Percentiles rank a stretch among this genome's conserved stretches.
Conservation (phyloP, 53 echinoderm and acorn worm species). For the Echinarachnius parma region DNA sequence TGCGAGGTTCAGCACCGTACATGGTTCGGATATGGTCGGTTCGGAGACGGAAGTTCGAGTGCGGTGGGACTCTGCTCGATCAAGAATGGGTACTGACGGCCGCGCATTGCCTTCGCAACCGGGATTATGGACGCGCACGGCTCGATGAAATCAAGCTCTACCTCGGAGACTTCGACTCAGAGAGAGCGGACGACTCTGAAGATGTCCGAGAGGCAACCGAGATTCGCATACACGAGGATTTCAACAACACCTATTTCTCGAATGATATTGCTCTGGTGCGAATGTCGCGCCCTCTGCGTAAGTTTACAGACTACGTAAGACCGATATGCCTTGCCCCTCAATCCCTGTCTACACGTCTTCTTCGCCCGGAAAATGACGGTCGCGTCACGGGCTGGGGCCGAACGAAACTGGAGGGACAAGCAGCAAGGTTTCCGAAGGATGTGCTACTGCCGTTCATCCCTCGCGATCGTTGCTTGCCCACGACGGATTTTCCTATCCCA, state of each 20-base stretch:
- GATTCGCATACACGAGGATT: conserved; percentile 45
- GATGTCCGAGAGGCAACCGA: conserved; percentile 21
- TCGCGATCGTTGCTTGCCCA: conserved; percentile 37
- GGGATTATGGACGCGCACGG: no score
- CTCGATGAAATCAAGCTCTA: conserved; percentile 38
- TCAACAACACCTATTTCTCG: conserved; percentile 43
- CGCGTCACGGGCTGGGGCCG: conserved; percentile 73
- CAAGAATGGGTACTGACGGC: conserved; percentile 78
- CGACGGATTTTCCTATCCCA: conserved; percentile 43
- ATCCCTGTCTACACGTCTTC: conserved; percentile 18
- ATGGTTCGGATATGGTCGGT: conserved; percentile 67
- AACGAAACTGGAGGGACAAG: conserved; percentile 54
- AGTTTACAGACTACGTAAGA: conserved; percentile 64
- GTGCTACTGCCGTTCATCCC: conserved; percentile 61
- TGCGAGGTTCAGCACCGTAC: conserved; percentile 80
- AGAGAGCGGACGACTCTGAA: conserved; percentile 49
- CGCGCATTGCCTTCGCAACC: conserved; percentile 55
- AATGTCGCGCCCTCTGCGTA: conserved; percentile 32
- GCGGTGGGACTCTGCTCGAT: conserved; percentile 70
- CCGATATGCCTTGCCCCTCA: conserved; percentile 75
- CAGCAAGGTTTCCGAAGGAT: conserved; percentile 63
- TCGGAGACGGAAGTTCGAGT: conserved; percentile 30
- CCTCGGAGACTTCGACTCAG: conserved; percentile 72
- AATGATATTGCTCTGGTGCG: conserved; percentile 75
- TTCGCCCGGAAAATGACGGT: conserved; percentile 37